These are phyloP conservation scores for Trissoscelio sp. DNA, from an alignment of 2,888 invertebrate genomes.

Conservation along the genomic window DNA sequence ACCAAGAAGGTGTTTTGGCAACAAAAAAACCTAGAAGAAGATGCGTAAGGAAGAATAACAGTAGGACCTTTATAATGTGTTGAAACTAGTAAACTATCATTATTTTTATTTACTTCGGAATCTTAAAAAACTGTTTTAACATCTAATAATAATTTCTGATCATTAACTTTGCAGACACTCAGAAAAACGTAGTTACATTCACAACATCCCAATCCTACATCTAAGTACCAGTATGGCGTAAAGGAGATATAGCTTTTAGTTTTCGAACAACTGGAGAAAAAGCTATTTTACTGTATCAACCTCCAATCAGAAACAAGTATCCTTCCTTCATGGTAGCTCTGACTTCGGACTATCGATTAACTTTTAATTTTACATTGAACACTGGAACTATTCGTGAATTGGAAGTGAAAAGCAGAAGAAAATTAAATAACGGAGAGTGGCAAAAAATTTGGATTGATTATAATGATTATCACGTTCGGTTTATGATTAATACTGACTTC, in stretches of 20 bases:
- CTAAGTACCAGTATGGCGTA: conserved; percentile 96
- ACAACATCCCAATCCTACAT: conserved; percentile 96
- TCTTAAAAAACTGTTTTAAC: neutral
- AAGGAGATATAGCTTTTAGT: conserved; percentile 96
- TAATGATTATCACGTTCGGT: conserved; percentile 95
- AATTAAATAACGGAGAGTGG: conserved; percentile 97
- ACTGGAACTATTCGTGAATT: conserved; percentile 92
- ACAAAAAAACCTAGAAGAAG: conserved; percentile 91
- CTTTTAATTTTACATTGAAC: conserved; percentile 95
- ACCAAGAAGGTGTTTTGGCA: conserved; percentile 96
- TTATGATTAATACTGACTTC: conserved; percentile 95
- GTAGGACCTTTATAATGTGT: conserved; percentile 96
- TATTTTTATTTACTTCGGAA: too few species aligned
- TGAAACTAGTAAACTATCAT: conserved; percentile 91
- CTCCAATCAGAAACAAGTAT: conserved; percentile 93
- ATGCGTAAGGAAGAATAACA: conserved; percentile 94
- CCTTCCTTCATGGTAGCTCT: conserved; percentile 96
- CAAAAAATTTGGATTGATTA: conserved; percentile 98
- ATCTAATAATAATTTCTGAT: neutral
- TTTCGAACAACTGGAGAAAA: conserved; percentile 96
- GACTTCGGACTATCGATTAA: conserved; percentile 92
- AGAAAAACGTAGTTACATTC: conserved; percentile 96
- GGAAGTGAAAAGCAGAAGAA: conserved; percentile 91
- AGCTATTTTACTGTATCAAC: conserved; percentile 95
- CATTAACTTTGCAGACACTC: conserved; percentile 88